A percentile compares a stretch with the other conserved stretches of the same genome.
Conservation (phyloP, 2,113 vertebrate genomes). For the Taurulus bubalis region DNA sequence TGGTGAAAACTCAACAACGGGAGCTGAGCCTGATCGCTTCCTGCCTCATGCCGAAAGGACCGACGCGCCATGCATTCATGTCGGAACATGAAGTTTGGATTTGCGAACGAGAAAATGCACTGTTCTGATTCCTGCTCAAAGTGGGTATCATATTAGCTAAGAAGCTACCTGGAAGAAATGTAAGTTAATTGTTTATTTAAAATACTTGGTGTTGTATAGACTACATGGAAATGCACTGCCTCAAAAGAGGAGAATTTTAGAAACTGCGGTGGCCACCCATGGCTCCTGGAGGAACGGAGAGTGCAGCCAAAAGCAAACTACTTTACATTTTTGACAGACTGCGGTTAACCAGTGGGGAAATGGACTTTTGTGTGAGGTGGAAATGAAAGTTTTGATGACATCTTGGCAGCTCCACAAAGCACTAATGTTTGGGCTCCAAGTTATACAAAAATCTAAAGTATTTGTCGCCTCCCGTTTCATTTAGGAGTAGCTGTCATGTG, state of each 20-base stretch:
- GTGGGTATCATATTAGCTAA: constrained; percentile 6
- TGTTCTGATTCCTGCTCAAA: constrained; percentile 38
- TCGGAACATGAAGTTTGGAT: constrained; percentile 45
- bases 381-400: constrained; percentile 35
- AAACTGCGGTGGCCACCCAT: constrained; percentile 22
- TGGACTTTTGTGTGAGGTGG: constrained; percentile 40
- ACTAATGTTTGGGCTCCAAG: constrained; percentile 27
- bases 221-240: constrained; percentile 32
- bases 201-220: constrained; percentile 42
- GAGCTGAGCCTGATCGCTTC: constrained; percentile 2
- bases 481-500: constrained; percentile 43
- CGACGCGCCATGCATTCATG: constrained; percentile 18
- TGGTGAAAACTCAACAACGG: constrained; percentile 86
- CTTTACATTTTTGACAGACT: constrained; percentile 26
- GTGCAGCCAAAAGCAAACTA: constrained; percentile 36
- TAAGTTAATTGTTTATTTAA: constrained; percentile 37
- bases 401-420: constrained; percentile 45
- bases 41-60: constrained; percentile 37
- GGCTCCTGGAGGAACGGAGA: constrained; percentile 11
- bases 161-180: constrained; percentile 23
- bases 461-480: constrained; percentile 39
- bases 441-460: constrained; percentile 16
- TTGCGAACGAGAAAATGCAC: constrained; percentile 45
- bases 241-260: constrained; percentile 23
- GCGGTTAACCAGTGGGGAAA: constrained; percentile 41